Evolutionary conservation across 2,113 vertebrate genomes (phyloP), one percentile per base, ranked within the genome.

Genomic region (Stercorarius parasiticus): DNA sequence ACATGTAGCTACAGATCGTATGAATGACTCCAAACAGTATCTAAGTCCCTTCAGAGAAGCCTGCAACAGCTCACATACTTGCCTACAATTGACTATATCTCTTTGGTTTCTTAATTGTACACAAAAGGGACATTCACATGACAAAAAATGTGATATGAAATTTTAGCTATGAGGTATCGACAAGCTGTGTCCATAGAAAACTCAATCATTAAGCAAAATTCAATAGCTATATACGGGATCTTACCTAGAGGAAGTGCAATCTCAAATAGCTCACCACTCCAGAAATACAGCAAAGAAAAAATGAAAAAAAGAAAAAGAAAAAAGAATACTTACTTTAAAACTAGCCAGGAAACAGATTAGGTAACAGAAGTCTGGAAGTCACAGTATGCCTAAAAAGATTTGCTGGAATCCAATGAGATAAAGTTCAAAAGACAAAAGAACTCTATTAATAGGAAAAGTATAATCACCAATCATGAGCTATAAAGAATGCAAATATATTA

Each of bases 401-500:
- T 89, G 16, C 73, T 80, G 76, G 52, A 76, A 89, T 89, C 34
- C 82, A 88, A 18, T 85, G 67, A 93, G 82, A 87, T 91, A 89
- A 91, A 49, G 6, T 61, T 94, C 91, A 61, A 93, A 91, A 96
- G 67, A 64, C 8, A 3, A 89, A 67, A 94, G 40, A 84, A 84
- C 38, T 81, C 36, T 86, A 81, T 92, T 93, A 96, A 78, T 86
- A 84, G 47, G 34, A 90, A 83, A 88, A 88, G 23, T 93, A 83
- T 88, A 90, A 95, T 96, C 92, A 72, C 50, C 29, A 81, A 67
- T 83, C 72, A 86, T 77, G 56, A 88, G 13, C 58, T 77, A 86
- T 86, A 94, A 95, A 88, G 61, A 88, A 93, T 76, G 81, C 29
- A 90, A 82, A 96, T 72, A 65, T 18, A 83, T 92, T 94, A 80